Evolutionary conservation across 2,797 vertebrate species (phyloP).

Genomic region (Sebastes trivittatus): DNA sequence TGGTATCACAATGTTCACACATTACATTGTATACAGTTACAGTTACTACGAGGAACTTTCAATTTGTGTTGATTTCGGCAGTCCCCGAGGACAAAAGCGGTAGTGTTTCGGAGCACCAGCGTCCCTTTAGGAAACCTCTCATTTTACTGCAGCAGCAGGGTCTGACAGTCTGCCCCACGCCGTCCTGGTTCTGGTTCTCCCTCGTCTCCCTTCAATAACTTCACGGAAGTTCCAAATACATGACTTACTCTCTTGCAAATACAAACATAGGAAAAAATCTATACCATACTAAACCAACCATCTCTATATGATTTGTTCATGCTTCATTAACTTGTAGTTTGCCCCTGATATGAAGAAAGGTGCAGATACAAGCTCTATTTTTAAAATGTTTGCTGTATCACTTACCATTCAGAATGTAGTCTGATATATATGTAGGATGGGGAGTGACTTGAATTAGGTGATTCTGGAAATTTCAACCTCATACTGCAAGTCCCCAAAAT

Average conservation of each 20-base stretch:
- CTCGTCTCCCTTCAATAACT: background rate
- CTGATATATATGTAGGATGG: background rate
- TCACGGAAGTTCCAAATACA: background rate
- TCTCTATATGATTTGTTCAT: background rate
- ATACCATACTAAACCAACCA: background rate
- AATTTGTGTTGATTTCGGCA: too few species aligned
- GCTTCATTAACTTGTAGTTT: background rate
- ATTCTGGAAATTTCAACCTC: conserved; percentile 10
- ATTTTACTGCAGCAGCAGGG: too few species aligned
- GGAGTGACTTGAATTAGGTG: background rate
- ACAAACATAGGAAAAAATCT: background rate
- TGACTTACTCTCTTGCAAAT: background rate
- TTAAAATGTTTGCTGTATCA: background rate
- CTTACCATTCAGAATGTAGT: background rate
- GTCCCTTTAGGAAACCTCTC: too few species aligned
- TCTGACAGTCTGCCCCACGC: too few species aligned
- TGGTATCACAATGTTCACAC: background rate
- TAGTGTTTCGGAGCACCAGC: too few species aligned
- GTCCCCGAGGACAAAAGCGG: too few species aligned
- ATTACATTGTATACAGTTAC: background rate
- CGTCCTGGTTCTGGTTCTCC: too few species aligned
- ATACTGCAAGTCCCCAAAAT: conserved; percentile 18
- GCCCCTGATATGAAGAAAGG: background rate
- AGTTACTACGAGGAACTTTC: too few species aligned
- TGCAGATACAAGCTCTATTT: background rate